phyloP scores from a whole-genome alignment of 2,888 invertebrate species.

The Amblyjoppa proteus region DNA sequence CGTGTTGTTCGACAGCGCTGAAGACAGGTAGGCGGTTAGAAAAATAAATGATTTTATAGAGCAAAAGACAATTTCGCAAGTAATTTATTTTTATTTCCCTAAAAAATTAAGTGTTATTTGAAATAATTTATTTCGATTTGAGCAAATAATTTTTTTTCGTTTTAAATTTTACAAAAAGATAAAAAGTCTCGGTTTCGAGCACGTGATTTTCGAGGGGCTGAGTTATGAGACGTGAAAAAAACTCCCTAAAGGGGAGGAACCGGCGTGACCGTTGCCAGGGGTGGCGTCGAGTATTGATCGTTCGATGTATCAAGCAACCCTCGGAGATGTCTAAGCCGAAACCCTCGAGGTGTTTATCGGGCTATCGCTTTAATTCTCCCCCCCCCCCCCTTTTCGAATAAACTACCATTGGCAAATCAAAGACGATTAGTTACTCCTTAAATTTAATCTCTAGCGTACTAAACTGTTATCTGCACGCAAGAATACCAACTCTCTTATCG shows the following conservation, averaged over 20 bases:
- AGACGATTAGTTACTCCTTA: neutral
- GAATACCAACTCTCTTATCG: slow-evolving; percentile 1
- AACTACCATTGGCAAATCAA: neutral
- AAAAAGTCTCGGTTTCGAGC: neutral
- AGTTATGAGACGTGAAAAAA: slow-evolving; percentile 31
- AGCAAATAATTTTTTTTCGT: no score
- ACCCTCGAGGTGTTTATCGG: slow-evolving; percentile 31
- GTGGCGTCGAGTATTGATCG: slow-evolving; percentile 69
- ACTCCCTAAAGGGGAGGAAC: slow-evolving; percentile 35
- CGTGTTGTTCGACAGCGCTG: no score
- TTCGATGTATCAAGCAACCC: slow-evolving; percentile 58
- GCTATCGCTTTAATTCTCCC: neutral
- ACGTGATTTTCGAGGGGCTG: slow-evolving; percentile 38
- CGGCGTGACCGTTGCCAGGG: slow-evolving; percentile 61
- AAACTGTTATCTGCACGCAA: slow-evolving; percentile 19
- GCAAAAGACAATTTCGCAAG: neutral
- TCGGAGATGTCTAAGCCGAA: slow-evolving; percentile 61
- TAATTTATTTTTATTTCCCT: neutral
- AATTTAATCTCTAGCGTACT: slow-evolving; percentile 11
- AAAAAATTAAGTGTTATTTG: neutral
- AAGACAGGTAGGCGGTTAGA: no score
- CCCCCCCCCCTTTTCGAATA: neutral
- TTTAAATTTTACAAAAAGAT: no score
- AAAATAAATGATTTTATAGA: no score
- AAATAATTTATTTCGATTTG: neutral